Evolutionary conservation across 2,888 invertebrate genomes (phyloP).

Genomic region (Drosophila suboccidentalis): DNA sequence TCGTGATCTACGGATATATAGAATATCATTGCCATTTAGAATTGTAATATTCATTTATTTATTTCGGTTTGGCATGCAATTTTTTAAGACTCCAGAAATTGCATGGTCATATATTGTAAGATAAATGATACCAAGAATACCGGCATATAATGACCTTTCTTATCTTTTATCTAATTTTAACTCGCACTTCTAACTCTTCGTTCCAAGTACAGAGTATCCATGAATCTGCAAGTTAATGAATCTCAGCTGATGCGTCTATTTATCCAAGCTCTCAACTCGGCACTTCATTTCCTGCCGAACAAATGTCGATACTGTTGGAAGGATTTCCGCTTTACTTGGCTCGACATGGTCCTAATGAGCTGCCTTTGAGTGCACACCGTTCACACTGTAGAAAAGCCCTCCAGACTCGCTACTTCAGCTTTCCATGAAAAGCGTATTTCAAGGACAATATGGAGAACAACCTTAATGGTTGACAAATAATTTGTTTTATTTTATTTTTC

Average conservation of each 20-base stretch:
- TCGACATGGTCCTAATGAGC: slow-evolving; percentile 40
- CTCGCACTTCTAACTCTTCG: not conserved
- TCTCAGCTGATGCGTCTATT: slow-evolving; percentile 17
- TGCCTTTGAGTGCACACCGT: slow-evolving; percentile 8
- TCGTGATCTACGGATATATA: too few relatives aligned
- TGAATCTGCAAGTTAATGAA: slow-evolving; percentile 25
- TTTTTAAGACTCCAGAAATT: too few relatives aligned
- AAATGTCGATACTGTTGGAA: slow-evolving; percentile 36
- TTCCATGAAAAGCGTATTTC: slow-evolving; percentile 15
- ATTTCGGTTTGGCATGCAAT: too few relatives aligned
- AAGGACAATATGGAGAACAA: slow-evolving; percentile 41
- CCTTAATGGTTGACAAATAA: slow-evolving; percentile 45
- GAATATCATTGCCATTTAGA: too few relatives aligned
- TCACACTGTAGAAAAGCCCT: not conserved
- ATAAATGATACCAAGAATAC: too few relatives aligned
- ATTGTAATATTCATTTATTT: too few relatives aligned
- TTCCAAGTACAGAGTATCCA: not conserved
- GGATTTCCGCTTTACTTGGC: slow-evolving; percentile 49
- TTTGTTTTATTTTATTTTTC: slow-evolving; percentile 14
- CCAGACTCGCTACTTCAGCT: slow-evolving; percentile 5
- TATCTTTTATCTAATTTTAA: not conserved
- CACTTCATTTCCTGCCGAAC: slow-evolving; percentile 38
- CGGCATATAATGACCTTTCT: not conserved
- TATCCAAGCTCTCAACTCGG: slow-evolving; percentile 4
- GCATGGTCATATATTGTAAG: too few relatives aligned